A percentile compares a stretch with the other conserved stretches of the same genome.
phyloP scores from a whole-genome alignment of 2,797 vertebrate species.

The Zenarchopterus dispar region DNA sequence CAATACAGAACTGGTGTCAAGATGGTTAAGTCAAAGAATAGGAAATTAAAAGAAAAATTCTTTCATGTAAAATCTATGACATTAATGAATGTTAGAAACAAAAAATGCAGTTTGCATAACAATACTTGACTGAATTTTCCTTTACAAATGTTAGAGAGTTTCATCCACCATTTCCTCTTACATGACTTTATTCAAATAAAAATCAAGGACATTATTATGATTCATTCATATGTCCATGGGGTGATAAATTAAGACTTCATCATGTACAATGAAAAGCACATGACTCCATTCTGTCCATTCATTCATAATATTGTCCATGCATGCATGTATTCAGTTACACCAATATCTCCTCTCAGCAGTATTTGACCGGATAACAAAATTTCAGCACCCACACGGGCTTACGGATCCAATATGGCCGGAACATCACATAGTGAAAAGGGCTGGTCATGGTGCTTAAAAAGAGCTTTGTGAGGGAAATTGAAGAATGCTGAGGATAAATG shows the following conservation, averaged over 20 bases:
- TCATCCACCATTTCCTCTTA: background rate
- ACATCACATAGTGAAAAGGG: constrained; percentile 40
- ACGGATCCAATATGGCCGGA: constrained; percentile 58
- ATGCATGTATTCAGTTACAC: constrained; percentile 61
- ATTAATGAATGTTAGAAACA: background rate
- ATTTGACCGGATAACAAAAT: constrained; percentile 61
- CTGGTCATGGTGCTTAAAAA: constrained; percentile 62
- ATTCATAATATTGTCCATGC: constrained; percentile 55
- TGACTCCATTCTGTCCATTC: constrained; percentile 54
- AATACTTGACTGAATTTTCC: background rate
- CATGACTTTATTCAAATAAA: background rate
- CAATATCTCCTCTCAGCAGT: constrained; percentile 67
- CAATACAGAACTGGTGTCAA: too few relatives aligned
- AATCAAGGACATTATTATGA: background rate
- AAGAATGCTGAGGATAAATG: constrained; percentile 81
- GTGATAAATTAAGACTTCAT: constrained; percentile 52
- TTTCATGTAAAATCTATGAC: background rate
- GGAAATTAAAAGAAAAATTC: too few relatives aligned
- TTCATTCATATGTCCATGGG: constrained; percentile 6
- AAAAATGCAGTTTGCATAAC: background rate
- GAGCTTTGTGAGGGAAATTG: constrained; percentile 80
- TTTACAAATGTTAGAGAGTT: too few relatives aligned
- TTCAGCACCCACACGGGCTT: constrained; percentile 46
- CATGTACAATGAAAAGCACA: constrained; percentile 39
- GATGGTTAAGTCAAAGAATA: too few relatives aligned